A percentile compares a stretch with the other conserved stretches of the same genome.
These are phyloP conservation scores for Avahi laniger DNA, from an alignment of 2,797 vertebrate genomes.

Conservation along the genomic window DNA sequence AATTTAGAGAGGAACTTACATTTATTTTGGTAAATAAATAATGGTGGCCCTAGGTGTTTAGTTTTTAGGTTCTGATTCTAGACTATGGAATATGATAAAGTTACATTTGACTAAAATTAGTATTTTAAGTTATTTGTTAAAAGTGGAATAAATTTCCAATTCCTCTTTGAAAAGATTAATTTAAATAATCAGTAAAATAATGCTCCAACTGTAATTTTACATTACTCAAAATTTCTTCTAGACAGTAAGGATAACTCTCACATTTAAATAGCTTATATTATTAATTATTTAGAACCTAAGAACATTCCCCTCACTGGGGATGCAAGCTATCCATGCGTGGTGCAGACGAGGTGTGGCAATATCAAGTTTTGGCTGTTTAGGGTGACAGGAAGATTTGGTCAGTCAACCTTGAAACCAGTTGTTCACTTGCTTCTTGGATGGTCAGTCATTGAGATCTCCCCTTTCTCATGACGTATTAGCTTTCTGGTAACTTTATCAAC, in stretches of 20 bases:
- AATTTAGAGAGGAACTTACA: neutral
- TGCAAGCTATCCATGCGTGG: neutral
- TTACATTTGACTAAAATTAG: neutral
- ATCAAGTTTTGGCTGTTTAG: neutral
- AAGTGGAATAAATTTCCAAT: neutral
- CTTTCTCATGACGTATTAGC: neutral
- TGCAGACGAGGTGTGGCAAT: neutral
- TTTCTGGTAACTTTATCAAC: neutral
- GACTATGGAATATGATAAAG: neutral
- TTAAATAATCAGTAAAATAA: neutral
- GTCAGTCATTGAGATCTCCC: neutral
- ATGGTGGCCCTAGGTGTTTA: neutral
- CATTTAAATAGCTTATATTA: neutral
- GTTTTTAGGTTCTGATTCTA: neutral
- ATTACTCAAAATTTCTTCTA: neutral
- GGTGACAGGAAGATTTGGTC: neutral
- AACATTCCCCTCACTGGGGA: neutral
- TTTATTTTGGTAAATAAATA: neutral
- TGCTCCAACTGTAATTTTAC: neutral
- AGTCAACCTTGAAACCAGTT: constrained; percentile 23
- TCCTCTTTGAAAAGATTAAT: neutral
- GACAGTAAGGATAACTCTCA: neutral
- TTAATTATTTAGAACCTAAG: neutral
- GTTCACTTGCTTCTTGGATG: neutral
- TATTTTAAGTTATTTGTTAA: neutral